Base-by-base conservation (phyloP, 1,140 invertebrate genomes). In the Brachionus calyciflorus region DNA sequence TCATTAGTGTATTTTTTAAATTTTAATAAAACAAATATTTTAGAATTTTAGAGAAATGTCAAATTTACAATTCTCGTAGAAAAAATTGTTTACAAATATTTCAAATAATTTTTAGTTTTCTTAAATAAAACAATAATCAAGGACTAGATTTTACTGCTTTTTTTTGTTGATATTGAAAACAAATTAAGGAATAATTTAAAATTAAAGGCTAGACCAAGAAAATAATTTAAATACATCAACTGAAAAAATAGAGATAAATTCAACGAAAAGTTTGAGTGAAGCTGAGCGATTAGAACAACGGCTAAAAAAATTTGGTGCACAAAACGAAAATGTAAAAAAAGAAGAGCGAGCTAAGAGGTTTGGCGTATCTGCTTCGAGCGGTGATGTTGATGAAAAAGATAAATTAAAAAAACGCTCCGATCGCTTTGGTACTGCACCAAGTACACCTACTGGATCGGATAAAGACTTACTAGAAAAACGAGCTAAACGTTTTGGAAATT, bases 241-340 rank as follows among this genome's bases (percentile, higher is more conserved):
- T 17, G 30, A 37, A 19, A 65, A 44, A 65, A 26, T 65, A 24
- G 60, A 65, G 1, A 65, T 65, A 14, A 41, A 44, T 41, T 30
- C 5, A 24, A 24, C 60, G 3, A 65, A 65, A 24, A 44, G 21
- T 24, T 17, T 65, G 60, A 24, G 24, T 41, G 60, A 65, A 21
- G 24, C 33, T 21, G 37, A 65, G 44, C 17, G 60, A 44, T 46
- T 73, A 41, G 69, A 73, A 30, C 69, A 73, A 46, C n/a, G 69
- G 28, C 24, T 73, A 14, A 73, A 51, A 55, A 73, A 73, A 53
- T 73, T 73, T 30, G 69, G 69, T 41, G 69, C 69, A 14, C 69
- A 73, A 73, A 73, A 10, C 21, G 69, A 49, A 30, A 55, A 73
- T 30, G 28, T 21, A 14, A 73, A 73, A 51, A 73, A 51, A 51